phyloP scores from a whole-genome alignment of 2,113 vertebrate species.

The Phylloscopus trochiloides region DNA sequence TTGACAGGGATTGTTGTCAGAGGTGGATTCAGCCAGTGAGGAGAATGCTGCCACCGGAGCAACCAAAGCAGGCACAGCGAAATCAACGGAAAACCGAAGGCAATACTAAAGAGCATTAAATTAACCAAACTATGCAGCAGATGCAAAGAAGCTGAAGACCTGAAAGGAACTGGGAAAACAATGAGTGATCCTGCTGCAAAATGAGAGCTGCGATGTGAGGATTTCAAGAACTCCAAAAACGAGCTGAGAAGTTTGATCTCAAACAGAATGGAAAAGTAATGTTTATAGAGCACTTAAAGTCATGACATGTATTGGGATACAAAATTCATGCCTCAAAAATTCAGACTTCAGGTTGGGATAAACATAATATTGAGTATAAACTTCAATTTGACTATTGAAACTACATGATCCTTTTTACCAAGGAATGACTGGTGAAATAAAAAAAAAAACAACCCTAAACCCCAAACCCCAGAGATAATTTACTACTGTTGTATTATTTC shows the following conservation, averaged over 20 bases:
- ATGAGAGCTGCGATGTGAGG: background rate
- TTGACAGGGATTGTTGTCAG: background rate
- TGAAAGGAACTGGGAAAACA: background rate
- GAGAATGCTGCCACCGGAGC: background rate
- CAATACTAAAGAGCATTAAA: background rate
- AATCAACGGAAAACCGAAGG: background rate
- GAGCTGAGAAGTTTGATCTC: background rate
- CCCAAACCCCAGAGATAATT: constrained; percentile 39
- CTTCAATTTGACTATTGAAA: background rate
- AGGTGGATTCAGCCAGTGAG: background rate
- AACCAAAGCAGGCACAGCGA: background rate
- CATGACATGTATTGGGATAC: background rate
- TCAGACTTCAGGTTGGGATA: background rate
- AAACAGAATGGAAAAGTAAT: background rate
- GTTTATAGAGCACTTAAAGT: background rate
- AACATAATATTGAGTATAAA: background rate
- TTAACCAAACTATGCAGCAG: background rate
- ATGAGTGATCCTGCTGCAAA: background rate
- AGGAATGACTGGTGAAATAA: background rate
- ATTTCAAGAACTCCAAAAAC: background rate
- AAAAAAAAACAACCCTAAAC: background rate
- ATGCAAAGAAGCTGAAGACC: background rate
- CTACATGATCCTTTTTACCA: background rate
- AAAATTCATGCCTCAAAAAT: background rate
- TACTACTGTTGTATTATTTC: constrained; percentile 28